phyloP scores from a whole-genome alignment of 1,140 invertebrate species.

The Drosophila kurseongensis region DNA sequence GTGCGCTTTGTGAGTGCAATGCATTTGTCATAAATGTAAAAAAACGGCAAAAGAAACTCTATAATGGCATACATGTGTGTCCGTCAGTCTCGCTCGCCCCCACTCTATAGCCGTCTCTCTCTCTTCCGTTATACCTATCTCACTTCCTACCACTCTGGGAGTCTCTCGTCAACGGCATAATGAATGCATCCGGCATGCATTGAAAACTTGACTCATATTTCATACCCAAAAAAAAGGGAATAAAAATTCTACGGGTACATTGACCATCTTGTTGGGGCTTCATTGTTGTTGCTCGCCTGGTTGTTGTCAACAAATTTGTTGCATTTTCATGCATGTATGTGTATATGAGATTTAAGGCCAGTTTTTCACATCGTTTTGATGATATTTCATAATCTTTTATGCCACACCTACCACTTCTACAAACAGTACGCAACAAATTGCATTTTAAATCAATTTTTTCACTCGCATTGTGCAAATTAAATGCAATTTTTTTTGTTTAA shows the following conservation, averaged over 20 bases:
- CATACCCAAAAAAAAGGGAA: conserved; percentile 55
- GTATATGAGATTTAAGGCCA: conserved; percentile 63
- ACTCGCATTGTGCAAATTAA: conserved; percentile 54
- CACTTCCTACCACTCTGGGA: conserved; percentile 1
- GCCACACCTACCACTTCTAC: not conserved
- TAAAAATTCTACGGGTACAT: conserved; percentile 57
- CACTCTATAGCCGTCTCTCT: not conserved
- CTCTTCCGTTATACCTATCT: not conserved
- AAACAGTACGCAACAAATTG: conserved; percentile 19
- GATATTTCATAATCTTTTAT: conserved; percentile 61
- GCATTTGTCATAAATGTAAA: conserved; percentile 73
- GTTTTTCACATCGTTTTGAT: conserved; percentile 59
- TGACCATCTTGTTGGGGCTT: conserved; percentile 75
- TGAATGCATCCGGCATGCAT: conserved; percentile 84
- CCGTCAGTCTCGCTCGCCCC: not conserved
- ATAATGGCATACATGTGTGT: conserved; percentile 64
- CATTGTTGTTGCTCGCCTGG: conserved; percentile 28
- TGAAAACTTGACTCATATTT: conserved; percentile 84
- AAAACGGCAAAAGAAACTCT: conserved; percentile 49
- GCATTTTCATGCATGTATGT: conserved; percentile 5
- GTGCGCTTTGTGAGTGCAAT: conserved; percentile 47
- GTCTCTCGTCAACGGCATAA: conserved; percentile 74
- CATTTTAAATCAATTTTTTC: conserved; percentile 37
- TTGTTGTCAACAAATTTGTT: conserved; percentile 36
- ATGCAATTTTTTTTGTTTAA: conserved; percentile 59